Evolutionary conservation across 2,113 vertebrate genomes (phyloP), one percentile per base, ranked within the genome.

Genomic region (Colistium nudipinnis): DNA sequence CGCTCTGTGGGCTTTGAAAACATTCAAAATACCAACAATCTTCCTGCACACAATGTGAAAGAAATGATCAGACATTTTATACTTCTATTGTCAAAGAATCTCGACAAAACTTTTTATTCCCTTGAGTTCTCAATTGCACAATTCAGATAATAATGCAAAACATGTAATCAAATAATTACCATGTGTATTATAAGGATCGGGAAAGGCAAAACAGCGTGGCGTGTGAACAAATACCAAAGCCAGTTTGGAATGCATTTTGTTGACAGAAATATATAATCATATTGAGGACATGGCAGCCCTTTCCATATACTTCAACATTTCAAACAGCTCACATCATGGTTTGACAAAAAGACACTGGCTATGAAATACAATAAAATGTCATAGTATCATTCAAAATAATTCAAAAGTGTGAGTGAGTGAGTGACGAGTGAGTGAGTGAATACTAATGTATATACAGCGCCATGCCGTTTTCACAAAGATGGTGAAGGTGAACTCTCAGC

Each of bases 401-500:
- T n/a, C n/a, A n/a, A 47, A 1, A 39, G 35, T 6, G 24, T 7
- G 4, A 10, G 9, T 55, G 38, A 59, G 51, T 27, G 20, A 67
- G 12, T 70, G 13, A 20, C 2, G 27, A 45, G 41, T 63, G 61
- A 35, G 6, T 59, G 52, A 68, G 3, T 63, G 44, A 67, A 13
- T 55, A 16, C 12, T 55, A 39, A 30, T 36, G 7, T 65, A 36
- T 67, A 35, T 14, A 52, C 9, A 13, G 14, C 27, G 48, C 13
- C 36, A 16, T 52, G 41, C 41, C 25, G 1, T 61, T 28, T 67
- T 16, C 4, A 5, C 27, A 57, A 10, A 54, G 19, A 36, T 39
- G 44, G 27, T 2, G 2, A 48, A 20, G 19, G 1, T 25, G 0
- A 0, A 16, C 47, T 72, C 52, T 92, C 87, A 96, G 76, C 95